Base-by-base conservation (phyloP, 2,113 vertebrate species). In the Pluvianellus socialis region DNA sequence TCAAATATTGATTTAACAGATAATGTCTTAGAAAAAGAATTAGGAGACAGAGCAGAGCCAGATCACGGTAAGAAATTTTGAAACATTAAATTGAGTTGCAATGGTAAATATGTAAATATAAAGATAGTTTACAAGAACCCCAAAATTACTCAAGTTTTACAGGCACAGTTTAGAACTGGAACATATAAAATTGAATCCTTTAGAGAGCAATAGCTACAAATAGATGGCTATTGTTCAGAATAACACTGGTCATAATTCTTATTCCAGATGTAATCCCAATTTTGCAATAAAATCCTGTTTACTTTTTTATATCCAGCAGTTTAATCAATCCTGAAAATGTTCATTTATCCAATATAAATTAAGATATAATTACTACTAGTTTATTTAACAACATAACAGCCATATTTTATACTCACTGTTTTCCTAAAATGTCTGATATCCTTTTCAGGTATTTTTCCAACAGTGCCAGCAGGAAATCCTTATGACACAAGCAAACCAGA, bases 401-500 rank as follows among this genome's bases (percentile, higher is more conserved):
- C 13, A 4, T 62, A 62, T 49, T 73, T 89, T 79, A 20, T 65
- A 45, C 42, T 70, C 27, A 16, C 15, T 66, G 2, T 52, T 87
- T 87, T 86, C 35, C 13, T 83, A 52, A 93, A 63, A 45, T 40
- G 4, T 63, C 55, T 67, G 52, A 70, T 92, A 66, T 88, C 72
- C 72, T 95, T 98, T 96, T 58, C 97, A 99, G 98, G 98, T 83
- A 84, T 97, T 90, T 96, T 93, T 35, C 97, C 98, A 68, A 98
- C 98, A 21, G 97, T 96, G 20, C 95, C 98, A 55, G 96, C 96
- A 49, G 97, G 97, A 96, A 98, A 97, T 85, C 83, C 98, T 26
- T 97, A 98, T 52, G 98, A 98, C 90, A 97, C 98, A 92, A 98
- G 96, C 81, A 98, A 98, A 85, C 97, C 98, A 85, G 98, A 96